Base-by-base conservation (phyloP, 2,113 vertebrate genomes). In the Tor tambroides region DNA sequence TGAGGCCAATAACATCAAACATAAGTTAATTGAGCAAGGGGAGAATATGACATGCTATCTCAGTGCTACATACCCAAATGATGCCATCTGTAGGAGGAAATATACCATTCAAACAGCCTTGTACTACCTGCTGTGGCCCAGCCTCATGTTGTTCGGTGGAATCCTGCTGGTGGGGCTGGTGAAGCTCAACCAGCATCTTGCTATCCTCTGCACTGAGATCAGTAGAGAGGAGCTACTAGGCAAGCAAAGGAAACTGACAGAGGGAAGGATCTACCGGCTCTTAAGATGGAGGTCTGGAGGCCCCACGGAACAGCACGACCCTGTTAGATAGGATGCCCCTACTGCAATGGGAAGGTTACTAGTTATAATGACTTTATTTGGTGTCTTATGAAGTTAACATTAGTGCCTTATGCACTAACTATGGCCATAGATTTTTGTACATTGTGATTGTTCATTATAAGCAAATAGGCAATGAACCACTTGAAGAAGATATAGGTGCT, bases 91-190 rank as follows among this genome's bases (percentile, higher is more conserved):
- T 79, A 88, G 56, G 51, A 95, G 90, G 90, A 95, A 93, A 89
- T 92, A 94, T 65, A 93, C 92, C 35, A 38, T 89, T 56, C 83
- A 30, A 49, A 87, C 86, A 35, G 85, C 92, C 54, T 90, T 96
- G 89, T 89, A 93, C 14, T 95, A 94, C 8, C 82, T 96, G 85
- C 89, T 95, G 59, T 96, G 96, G 96, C 95, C 96, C 19, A 91
- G 91, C 2, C 84, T 97, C 89, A 95, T 96, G 91, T 90, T 97
- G 86, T 81, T 89, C 0, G 95, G 95, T 0, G 96, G 96, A 0
- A 93, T 85, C n/a, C 89, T 95, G 90, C 93, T 96, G 86, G 93
- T 95, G 80, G 95, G 93, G 5, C 92, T 97, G 71, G 95, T 97
- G 43, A 96, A 94, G 88, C 82, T 96, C 84, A 96, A 94, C 0